phyloP scores from a whole-genome alignment of 2,888 invertebrate genomes.

The Willowsia nigromaculata region DNA sequence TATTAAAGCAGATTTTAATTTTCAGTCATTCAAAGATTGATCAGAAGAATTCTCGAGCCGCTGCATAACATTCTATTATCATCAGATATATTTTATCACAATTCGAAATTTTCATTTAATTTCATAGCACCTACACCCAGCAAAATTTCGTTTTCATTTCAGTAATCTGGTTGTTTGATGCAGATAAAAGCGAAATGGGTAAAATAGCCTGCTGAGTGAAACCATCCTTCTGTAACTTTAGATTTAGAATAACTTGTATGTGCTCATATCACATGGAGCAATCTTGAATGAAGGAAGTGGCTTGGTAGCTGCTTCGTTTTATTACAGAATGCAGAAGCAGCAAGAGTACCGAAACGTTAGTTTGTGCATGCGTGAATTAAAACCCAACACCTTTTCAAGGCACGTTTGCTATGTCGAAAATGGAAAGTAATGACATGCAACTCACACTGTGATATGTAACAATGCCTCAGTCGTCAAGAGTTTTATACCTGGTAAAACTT shows the following conservation, averaged over 20 bases:
- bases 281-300: conserved; percentile 13
- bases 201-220: conserved; percentile 24
- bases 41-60: too few relatives aligned
- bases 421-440: conserved; percentile 35
- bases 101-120: neutral
- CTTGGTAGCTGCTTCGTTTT: conserved; percentile 5
- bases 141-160: neutral
- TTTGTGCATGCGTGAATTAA: conserved; percentile 61
- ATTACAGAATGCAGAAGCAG: neutral
- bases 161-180: neutral
- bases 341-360: neutral
- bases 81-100: neutral
- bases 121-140: neutral
- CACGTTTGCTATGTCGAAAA: conserved; percentile 30
- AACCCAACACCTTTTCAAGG: conserved; percentile 46
- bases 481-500: conserved; percentile 2
- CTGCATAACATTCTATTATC: too few relatives aligned
- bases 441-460: neutral
- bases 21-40: too few relatives aligned
- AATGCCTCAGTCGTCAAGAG: neutral
- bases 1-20: too few relatives aligned
- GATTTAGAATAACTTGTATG: neutral
- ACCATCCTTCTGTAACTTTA: conserved; percentile 17
- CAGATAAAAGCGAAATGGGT: conserved; percentile 7
- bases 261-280: neutral